phyloP scores from a whole-genome alignment of 1,140 invertebrate genomes.

The Caenorhabditis latens region DNA sequence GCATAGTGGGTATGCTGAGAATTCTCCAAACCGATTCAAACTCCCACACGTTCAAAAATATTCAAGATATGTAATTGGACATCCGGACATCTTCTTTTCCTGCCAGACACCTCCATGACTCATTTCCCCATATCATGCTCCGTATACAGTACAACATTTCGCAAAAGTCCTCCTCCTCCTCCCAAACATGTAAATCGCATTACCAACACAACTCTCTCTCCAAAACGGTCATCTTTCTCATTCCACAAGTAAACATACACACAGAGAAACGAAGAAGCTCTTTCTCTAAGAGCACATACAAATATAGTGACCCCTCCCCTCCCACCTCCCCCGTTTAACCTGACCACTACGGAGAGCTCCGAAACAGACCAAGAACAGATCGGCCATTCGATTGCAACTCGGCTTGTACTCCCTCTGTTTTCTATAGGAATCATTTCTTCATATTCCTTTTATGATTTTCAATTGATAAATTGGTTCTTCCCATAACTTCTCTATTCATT shows the following conservation, averaged over 20 bases:
- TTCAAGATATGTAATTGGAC: too few relatives aligned
- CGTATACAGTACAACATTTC: conserved; percentile 9
- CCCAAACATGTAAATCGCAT: conserved; percentile 48
- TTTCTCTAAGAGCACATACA: conserved; percentile 37
- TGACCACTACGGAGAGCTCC: neutral
- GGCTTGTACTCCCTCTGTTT: neutral
- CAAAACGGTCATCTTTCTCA: neutral
- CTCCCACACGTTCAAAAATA: too few relatives aligned
- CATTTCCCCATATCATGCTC: conserved; percentile 38
- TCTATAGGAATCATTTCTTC: too few relatives aligned
- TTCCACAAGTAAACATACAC: conserved; percentile 23
- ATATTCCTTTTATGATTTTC: conserved; percentile 24
- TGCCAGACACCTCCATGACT: neutral
- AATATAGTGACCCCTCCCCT: conserved; percentile 48
- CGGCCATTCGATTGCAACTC: conserved; percentile 49
- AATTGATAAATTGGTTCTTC: neutral
- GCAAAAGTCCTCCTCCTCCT: neutral
- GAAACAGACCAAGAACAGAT: conserved; percentile 18
- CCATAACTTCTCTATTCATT: neutral
- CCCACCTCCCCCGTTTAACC: neutral
- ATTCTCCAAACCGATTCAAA: too few relatives aligned
- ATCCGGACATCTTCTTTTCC: too few relatives aligned
- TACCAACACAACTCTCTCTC: neutral
- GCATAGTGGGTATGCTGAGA: too few relatives aligned
- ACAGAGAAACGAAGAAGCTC: conserved; percentile 2